Evolutionary conservation across 2,888 invertebrate genomes (phyloP), one percentile per base, ranked within the genome.

Genomic region (Dicyrtoma fusca): DNA sequence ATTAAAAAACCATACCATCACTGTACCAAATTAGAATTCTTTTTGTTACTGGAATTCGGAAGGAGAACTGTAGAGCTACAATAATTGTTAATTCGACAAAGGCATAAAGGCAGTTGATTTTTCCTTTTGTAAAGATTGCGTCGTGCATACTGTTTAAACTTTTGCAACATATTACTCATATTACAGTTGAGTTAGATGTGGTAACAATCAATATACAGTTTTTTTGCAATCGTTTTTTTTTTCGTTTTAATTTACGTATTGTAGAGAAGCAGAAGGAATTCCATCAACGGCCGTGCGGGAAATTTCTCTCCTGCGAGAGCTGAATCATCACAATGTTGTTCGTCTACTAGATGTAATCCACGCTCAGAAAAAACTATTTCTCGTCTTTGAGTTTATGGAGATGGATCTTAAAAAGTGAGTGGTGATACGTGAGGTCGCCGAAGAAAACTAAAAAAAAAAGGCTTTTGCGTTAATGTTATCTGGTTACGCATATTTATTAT

Each of bases 231-330:
- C 34, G 14, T n/a, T 57, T n/a, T 19, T 55, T 21, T 21, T 25
- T 61, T 13, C 14, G 42, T 13, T 17, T n/a, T 25, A 25, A 14
- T 74, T 81, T 82, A 55, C 8, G 34, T 34, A 8, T 34, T 34
- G 34, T 83, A 95, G 94, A 81, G 97, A 97, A 84, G 91, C 92
- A 0, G 98, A 97, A 85, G 98, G 98, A 21, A 94, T 99, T 21
- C 98, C 98, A 19, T 96, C 97, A 26, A 98, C 98, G 25, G 97
- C 98, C 4, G 91, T 98, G 76, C 87, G 98, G 72, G 99, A 99
- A 87, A 97, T 99, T 82, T 93, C 95, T 0, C 87, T 97, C 71
- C 86, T 99, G 71, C 94, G 94, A 82, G 94, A 92, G 82, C 86
- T 99, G 53, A 88, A 90, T 62, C 97, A 98, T 86, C 91, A 92